These are phyloP conservation scores for Cyrtorhinus lividipennis DNA, from an alignment of 1,140 invertebrate species.

Conservation along the genomic window DNA sequence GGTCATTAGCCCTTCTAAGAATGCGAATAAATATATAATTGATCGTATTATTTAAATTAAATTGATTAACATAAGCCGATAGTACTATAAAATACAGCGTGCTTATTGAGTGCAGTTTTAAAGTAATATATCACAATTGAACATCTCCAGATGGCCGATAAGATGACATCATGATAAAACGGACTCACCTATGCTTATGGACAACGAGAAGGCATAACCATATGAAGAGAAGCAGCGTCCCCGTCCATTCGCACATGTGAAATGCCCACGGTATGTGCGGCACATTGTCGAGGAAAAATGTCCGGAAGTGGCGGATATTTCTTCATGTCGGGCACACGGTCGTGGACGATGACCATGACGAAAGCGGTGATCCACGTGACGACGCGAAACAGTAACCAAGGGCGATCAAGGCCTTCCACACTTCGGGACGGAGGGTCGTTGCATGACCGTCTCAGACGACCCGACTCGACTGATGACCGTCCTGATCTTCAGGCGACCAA, in stretches of 20 bases:
- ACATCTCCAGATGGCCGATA: no score
- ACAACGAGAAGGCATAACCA: conserved; percentile 82
- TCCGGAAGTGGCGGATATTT: conserved; percentile 98
- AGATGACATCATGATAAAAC: no score
- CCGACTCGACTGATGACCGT: conserved; percentile 33
- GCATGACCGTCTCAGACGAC: conserved; percentile 40
- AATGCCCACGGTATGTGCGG: conserved; percentile 99
- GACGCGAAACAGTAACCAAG: conserved; percentile 79
- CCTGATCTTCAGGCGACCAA: conserved; percentile 27
- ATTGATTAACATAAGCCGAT: no score
- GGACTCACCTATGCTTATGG: conserved; percentile 93
- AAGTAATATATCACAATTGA: no score
- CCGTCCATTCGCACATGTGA: conserved; percentile 93
- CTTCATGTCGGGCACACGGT: conserved; percentile 96
- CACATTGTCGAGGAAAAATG: conserved; percentile 93
- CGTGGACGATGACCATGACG: conserved; percentile 97
- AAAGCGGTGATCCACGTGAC: conserved; percentile 95
- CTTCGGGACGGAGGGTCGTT: conserved; percentile 43
- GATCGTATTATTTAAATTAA: no score
- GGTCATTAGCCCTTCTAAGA: no score
- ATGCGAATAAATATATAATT: no score
- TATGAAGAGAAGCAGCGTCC: conserved; percentile 73
- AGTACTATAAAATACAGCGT: no score
- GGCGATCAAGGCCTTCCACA: conserved; percentile 70
- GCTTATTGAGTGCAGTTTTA: no score